Conservation (phyloP, 53 echinoderm and acorn worm genomes). For the Echinarachnius parma region DNA sequence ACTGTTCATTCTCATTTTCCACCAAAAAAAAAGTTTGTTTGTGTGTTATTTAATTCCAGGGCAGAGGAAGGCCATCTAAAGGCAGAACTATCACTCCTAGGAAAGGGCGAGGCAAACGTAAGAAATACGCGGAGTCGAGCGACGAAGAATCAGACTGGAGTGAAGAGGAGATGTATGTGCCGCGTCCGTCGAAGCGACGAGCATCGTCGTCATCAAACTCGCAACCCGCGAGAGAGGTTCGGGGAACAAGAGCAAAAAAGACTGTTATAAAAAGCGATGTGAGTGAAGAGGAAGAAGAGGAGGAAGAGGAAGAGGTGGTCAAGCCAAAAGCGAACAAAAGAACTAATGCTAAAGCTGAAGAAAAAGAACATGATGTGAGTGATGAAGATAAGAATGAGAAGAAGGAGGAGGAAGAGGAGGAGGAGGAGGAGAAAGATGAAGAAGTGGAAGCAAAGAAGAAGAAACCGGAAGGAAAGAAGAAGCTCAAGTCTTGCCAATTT, state of each 20-base stretch:
- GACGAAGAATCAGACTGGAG: conserved; percentile 70
- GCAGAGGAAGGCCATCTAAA: conserved; percentile 38
- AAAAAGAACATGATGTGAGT: conserved; percentile 25
- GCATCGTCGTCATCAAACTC: conserved; percentile 37
- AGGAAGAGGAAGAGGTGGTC: conserved; percentile 39
- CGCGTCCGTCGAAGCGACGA: conserved; percentile 65
- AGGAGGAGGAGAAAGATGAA: conserved; percentile 11
- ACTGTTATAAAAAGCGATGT: conserved; percentile 8
- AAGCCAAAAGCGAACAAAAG: conserved; percentile 29
- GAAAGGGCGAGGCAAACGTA: conserved; percentile 38
- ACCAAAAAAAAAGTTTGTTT: too few species aligned
- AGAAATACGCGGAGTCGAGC: conserved; percentile 48
- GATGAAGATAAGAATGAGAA: conserved; percentile 14
- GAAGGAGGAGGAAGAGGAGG: conserved; percentile 3
- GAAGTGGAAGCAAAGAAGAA: conserved; percentile 23
- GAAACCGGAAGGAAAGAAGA: conserved; percentile 50
- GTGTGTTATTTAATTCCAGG: conserved; percentile 5
- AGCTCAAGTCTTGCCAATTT: conserved; percentile 57
- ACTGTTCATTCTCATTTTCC: too few species aligned
- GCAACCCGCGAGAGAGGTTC: conserved; percentile 15
- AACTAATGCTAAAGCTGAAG: conserved; percentile 34
- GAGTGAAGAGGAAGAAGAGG: conserved; percentile 52
- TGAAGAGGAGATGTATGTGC: conserved; percentile 79
- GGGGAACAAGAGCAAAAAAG: conserved; percentile 31
- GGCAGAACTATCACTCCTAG: conserved; percentile 52